These are phyloP conservation scores for Paragorgia papillata DNA, from an alignment of 92 coral and sea anemone genomes.

Conservation along the genomic window DNA sequence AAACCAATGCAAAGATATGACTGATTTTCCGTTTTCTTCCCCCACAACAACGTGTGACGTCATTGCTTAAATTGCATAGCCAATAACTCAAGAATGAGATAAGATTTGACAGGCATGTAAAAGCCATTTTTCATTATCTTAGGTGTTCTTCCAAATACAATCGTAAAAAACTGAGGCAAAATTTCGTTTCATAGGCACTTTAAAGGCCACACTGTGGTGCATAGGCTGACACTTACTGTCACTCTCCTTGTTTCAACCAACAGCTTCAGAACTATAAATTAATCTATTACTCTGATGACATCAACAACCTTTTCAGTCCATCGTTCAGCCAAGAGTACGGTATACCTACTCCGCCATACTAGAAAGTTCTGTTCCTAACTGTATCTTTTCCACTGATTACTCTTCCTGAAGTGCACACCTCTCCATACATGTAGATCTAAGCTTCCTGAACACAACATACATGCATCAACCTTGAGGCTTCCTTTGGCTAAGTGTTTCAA, in stretches of 20 bases:
- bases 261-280: conserved; percentile 6
- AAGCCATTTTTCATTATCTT: too few species aligned
- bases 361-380: background rate
- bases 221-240: conserved; percentile 29
- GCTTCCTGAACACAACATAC: conserved; percentile 4
- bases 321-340: conserved; percentile 26
- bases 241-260: conserved; percentile 7
- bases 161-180: too few species aligned
- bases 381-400: conserved; percentile 13
- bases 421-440: too few species aligned
- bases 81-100: too few species aligned
- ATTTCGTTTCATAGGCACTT: too few species aligned
- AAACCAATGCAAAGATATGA: too few species aligned
- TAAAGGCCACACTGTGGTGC: conserved; percentile 47
- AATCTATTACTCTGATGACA: conserved; percentile 7
- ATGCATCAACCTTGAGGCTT: too few species aligned
- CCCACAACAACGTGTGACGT: too few species aligned
- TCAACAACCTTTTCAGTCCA: conserved; percentile 42
- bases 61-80: too few species aligned
- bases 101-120: too few species aligned
- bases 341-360: background rate
- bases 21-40: too few species aligned
- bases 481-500: background rate
- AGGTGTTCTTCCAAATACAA: too few species aligned
- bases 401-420: conserved; percentile 5